These are phyloP conservation scores for Psilopogon haemacephalus DNA, from an alignment of 2,113 vertebrate genomes.

Conservation along the genomic window DNA sequence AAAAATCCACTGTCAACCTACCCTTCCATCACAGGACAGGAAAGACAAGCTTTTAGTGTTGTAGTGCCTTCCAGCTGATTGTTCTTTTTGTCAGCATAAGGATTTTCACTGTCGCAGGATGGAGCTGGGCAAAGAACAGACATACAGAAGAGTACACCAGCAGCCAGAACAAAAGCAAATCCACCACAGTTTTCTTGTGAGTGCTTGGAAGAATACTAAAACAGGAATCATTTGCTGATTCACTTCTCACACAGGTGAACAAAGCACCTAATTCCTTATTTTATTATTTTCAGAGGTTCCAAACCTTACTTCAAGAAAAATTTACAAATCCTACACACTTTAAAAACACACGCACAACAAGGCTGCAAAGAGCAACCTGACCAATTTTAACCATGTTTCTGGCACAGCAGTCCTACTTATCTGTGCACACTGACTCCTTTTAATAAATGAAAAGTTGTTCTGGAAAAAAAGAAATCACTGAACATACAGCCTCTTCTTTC, in stretches of 20 bases:
- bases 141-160: background rate
- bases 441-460: background rate
- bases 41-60: slow-evolving; percentile 78
- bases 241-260: background rate
- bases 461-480: background rate
- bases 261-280: background rate
- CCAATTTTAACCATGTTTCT: background rate
- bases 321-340: background rate
- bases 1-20: slow-evolving; percentile 51
- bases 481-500: background rate
- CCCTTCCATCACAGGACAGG: slow-evolving; percentile 79
- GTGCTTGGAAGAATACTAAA: background rate
- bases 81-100: slow-evolving; percentile 68
- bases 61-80: slow-evolving; percentile 69
- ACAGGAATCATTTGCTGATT: background rate
- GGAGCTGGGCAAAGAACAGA: slow-evolving; percentile 65
- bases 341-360: background rate
- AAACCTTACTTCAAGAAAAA: background rate
- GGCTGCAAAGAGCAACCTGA: background rate
- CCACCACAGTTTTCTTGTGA: background rate
- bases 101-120: slow-evolving; percentile 68
- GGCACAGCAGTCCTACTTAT: background rate
- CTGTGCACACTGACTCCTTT: background rate
- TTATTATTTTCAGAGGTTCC: background rate
- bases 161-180: background rate